Base-by-base conservation (phyloP, 2,888 invertebrate genomes). In the Eupithecia tripunctaria region DNA sequence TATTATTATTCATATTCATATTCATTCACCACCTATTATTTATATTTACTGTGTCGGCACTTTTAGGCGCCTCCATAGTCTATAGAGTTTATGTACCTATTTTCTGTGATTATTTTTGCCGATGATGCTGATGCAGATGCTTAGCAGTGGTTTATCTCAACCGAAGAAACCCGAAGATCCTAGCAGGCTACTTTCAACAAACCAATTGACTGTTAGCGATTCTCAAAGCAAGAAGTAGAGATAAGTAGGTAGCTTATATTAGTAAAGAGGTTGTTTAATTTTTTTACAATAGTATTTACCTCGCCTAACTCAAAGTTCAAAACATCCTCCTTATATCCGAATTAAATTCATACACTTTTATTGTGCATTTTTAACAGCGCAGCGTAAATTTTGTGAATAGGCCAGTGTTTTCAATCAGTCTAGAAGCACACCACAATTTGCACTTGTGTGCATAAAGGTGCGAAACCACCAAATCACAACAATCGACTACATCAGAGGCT, bases 401-500 rank as follows among this genome's bases (percentile, higher is more conserved):
- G 64, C 64, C 38, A 79, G 79, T 79, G 80, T 74, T 81, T 81
- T 84, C 86, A 87, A 88, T 88, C 89, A 88, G 85, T 85, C 85
- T 85, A 84, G 85, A 85, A 86, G 82, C 82, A 82, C 84, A 82
- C 82, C 82, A 84, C 88, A 87, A 88, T 89, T 90, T 89, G 86
- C 87, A 84, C 86, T 84, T 80, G 79, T 78, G 83, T 85, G 87
- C 85, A 88, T 89, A 87, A 88, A 89, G 38, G 36, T 25, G 25
- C 64, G 7, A 14, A 25, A 14, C 36, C 64, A 64, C 64, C 14
- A 14, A 14, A 14, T 21, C 38, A 41, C 25, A 15, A 21, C 38
- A 21, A 36, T 7, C 32, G 14, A 2, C 47, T 15, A 8, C 10
- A 51, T 18, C 47, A 47, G 41, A 47, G 2, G 47, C 47, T 18